A percentile compares a stretch with the other conserved stretches of the same genome.
Conservation (phyloP, 2,797 vertebrate genomes). For the Platalea minor region DNA sequence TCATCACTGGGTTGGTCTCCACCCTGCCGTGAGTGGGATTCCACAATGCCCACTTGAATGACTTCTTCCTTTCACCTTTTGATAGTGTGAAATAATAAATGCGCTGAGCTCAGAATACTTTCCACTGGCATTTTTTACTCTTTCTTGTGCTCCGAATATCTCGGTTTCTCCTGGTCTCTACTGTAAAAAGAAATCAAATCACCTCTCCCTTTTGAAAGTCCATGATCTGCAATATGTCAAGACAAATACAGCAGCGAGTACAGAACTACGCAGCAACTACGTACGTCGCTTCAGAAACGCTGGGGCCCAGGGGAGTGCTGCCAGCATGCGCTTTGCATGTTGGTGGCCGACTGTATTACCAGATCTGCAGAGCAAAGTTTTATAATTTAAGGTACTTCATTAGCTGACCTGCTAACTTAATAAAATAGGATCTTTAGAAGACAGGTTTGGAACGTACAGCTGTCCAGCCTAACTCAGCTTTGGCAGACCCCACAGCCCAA, state of each 20-base stretch:
- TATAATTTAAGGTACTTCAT: not conserved
- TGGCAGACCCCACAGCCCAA: not conserved
- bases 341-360: not conserved
- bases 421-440: not conserved
- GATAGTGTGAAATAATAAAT: conserved; percentile 12
- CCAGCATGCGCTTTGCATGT: rapidly evolving
- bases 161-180: not conserved
- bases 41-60: conserved; percentile 6
- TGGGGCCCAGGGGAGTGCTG: not conserved
- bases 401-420: not conserved
- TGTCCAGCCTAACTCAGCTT: not conserved
- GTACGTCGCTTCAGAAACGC: not conserved
- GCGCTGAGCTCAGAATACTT: conserved; percentile 23
- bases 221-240: not conserved
- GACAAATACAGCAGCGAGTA: rapidly evolving
- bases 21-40: conserved; percentile 5
- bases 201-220: not conserved
- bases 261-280: not conserved
- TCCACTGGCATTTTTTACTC: conserved; percentile 1
- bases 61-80: conserved; percentile 35
- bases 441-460: not conserved
- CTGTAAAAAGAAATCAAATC: not conserved
- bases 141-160: not conserved
- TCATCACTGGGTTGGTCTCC: not conserved
- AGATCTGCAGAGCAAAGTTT: not conserved